phyloP scores from a whole-genome alignment of 2,888 invertebrate genomes.

The Azorinus chamasolen region DNA sequence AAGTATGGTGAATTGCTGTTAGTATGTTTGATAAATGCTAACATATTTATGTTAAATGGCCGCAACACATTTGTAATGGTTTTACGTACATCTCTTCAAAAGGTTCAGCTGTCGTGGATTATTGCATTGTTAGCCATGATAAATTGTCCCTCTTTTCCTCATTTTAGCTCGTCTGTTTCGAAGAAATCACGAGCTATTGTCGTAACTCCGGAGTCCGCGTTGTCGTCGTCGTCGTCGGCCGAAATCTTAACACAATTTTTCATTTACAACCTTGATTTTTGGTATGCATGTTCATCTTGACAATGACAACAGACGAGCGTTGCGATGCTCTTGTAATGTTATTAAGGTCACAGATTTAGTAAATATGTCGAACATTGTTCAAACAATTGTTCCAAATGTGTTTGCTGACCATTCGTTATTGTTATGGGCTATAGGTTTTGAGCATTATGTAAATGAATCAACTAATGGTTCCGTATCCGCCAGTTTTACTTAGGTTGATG shows the following conservation, averaged over 20 bases:
- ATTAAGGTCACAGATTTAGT: background rate
- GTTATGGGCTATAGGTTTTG: conserved; percentile 10
- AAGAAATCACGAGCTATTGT: too few species aligned
- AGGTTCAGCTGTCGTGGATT: conserved; percentile 37
- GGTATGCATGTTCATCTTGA: too few species aligned
- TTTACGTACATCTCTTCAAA: conserved; percentile 41
- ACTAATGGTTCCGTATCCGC: background rate
- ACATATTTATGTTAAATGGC: conserved; percentile 42
- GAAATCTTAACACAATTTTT: too few species aligned
- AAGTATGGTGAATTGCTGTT: conserved; percentile 31
- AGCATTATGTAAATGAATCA: background rate
- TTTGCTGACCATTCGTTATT: conserved; percentile 27
- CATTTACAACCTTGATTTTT: too few species aligned
- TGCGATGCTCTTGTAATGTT: too few species aligned
- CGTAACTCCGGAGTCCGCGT: too few species aligned
- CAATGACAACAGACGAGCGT: too few species aligned
- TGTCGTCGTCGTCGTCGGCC: too few species aligned
- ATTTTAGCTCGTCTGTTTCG: too few species aligned
- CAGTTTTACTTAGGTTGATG: conserved; percentile 7
- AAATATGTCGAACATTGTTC: conserved; percentile 1
- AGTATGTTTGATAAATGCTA: conserved; percentile 29
- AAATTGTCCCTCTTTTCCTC: conserved; percentile 9
- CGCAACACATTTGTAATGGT: conserved; percentile 20
- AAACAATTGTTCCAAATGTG: background rate
- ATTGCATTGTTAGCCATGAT: conserved; percentile 30